phyloP scores from a whole-genome alignment of 2,113 vertebrate species.

The Lepus europaeus region DNA sequence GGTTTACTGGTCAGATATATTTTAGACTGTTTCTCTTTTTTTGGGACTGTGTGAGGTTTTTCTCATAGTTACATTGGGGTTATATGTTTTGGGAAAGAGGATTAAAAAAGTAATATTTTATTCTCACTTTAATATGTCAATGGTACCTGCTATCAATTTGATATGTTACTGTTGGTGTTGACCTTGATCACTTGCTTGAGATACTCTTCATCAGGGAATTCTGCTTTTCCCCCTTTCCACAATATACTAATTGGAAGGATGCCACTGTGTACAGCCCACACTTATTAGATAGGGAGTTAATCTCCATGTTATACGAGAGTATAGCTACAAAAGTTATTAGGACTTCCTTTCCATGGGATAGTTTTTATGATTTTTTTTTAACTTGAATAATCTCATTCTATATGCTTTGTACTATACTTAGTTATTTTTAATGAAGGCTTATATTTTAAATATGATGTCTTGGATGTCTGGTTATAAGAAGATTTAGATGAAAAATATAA shows the following conservation, averaged over 20 bases:
- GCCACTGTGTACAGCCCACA: neutral
- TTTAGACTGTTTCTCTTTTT: no score
- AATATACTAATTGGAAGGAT: neutral
- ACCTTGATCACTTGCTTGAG: neutral
- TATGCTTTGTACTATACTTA: neutral
- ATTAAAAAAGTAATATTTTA: neutral
- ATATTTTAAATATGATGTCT: neutral
- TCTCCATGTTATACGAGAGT: neutral
- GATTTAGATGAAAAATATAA: neutral
- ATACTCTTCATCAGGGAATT: neutral
- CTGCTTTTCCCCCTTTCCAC: neutral
- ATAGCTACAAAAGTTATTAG: neutral
- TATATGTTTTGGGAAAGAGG: neutral
- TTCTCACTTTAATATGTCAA: neutral
- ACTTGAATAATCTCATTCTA: neutral
- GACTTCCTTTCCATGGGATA: neutral
- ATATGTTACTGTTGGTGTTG: no score
- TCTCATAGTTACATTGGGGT: neutral
- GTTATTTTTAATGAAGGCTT: neutral
- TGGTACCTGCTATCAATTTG: no score
- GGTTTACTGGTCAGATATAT: neutral
- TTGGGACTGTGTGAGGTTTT: neutral
- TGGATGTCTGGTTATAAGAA: neutral
- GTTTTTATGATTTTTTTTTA: neutral
- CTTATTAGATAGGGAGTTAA: neutral